These are phyloP conservation scores for Magallana gigas DNA, from an alignment of 1,140 invertebrate genomes.

Conservation along the genomic window DNA sequence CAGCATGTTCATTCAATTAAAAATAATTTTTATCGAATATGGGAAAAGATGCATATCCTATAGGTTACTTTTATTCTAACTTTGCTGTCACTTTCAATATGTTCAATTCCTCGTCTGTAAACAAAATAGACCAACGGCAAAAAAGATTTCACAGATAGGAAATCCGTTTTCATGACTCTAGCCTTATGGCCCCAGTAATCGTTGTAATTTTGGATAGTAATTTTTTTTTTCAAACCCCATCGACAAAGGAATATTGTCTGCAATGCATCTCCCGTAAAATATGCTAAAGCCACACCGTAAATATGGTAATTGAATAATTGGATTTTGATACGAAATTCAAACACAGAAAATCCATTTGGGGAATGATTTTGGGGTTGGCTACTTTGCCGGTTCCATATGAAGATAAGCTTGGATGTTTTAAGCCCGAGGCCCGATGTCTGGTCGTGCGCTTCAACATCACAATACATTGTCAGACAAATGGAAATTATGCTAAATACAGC, in stretches of 20 bases:
- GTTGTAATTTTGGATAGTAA: neutral
- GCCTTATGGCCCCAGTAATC: neutral
- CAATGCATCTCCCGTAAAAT: neutral
- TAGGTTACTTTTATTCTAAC: neutral
- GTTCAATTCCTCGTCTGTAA: neutral
- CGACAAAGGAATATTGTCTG: neutral
- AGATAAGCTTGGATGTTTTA: conserved; percentile 16
- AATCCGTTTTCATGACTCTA: neutral
- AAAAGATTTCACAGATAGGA: neutral
- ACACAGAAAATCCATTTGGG: conserved; percentile 30
- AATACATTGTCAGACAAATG: conserved; percentile 34
- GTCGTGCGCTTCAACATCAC: conserved; percentile 25
- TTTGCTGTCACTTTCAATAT: conserved; percentile 16
- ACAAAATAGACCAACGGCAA: neutral
- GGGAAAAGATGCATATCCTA: neutral
- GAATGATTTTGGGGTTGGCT: conserved; percentile 23
- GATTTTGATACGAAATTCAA: conserved; percentile 34
- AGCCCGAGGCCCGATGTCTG: conserved; percentile 4
- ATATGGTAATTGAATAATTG: conserved; percentile 35
- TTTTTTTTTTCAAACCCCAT: neutral
- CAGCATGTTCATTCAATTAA: neutral
- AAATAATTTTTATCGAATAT: neutral
- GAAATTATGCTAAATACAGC: conserved; percentile 36
- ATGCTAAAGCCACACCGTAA: conserved; percentile 1
- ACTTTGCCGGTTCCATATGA: neutral